Evolutionary conservation across 2,888 invertebrate species (phyloP).

Genomic region (Glaucopsyche alexis): DNA sequence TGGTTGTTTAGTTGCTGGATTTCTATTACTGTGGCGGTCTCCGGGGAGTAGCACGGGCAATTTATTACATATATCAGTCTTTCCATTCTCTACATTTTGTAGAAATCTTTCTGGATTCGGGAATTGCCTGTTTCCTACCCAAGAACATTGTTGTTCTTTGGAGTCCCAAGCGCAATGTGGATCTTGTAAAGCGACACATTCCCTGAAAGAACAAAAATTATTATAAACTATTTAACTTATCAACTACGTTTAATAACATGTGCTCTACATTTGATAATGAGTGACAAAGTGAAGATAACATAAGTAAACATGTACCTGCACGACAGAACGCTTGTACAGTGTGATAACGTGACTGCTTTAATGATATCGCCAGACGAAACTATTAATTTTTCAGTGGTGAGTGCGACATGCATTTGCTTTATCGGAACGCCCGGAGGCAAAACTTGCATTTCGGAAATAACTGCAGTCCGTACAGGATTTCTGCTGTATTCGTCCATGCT

Average conservation of each 20-base stretch:
- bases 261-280: slow-evolving; percentile 26
- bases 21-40: slow-evolving; percentile 66
- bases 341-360: slow-evolving; percentile 90
- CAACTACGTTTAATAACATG: slow-evolving; percentile 3
- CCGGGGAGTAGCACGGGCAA: slow-evolving; percentile 66
- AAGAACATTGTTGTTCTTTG: slow-evolving; percentile 80
- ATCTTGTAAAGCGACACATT: slow-evolving; percentile 95
- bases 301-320: slow-evolving; percentile 76
- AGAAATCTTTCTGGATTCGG: slow-evolving; percentile 83
- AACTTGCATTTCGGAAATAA: slow-evolving; percentile 92
- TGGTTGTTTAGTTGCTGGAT: slow-evolving; percentile 71
- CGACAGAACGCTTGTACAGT: slow-evolving; percentile 85
- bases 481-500: slow-evolving; percentile 76
- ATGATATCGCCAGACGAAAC: slow-evolving; percentile 94
- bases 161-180: slow-evolving; percentile 99
- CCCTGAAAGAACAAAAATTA: slow-evolving; percentile 77
- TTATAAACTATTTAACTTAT: not conserved
- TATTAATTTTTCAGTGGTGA: slow-evolving; percentile 89
- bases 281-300: slow-evolving; percentile 34
- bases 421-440: slow-evolving; percentile 85
- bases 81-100: slow-evolving; percentile 87
- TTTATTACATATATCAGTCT: slow-evolving; percentile 80
- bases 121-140: slow-evolving; percentile 78
- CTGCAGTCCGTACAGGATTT: slow-evolving; percentile 82
- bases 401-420: slow-evolving; percentile 87